Conservation (phyloP, 92 coral and sea anemone species). For the Galaxea fascicularis region DNA sequence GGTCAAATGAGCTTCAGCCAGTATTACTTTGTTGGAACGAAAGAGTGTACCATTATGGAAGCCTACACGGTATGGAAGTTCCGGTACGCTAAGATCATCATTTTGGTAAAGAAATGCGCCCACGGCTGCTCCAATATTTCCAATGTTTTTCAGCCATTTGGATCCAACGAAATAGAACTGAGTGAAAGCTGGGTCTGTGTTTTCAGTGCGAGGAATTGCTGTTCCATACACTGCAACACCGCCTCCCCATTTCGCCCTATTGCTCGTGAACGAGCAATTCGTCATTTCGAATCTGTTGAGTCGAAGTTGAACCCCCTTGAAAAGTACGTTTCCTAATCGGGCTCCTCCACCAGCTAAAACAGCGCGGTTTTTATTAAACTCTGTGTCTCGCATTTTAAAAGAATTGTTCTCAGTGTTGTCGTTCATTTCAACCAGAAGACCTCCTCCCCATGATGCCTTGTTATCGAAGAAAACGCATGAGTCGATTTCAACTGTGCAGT, state of each 20-base stretch:
- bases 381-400: slow-evolving; percentile 37
- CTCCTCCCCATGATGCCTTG: slow-evolving; percentile 91
- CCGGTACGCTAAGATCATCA: slow-evolving; percentile 82
- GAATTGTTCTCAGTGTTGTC: slow-evolving; percentile 58
- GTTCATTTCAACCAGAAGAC: slow-evolving; percentile 65
- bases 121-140: slow-evolving; percentile 89
- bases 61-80: slow-evolving; percentile 65
- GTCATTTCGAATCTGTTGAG: slow-evolving; percentile 40
- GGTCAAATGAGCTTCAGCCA: slow-evolving; percentile 39
- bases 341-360: slow-evolving; percentile 83
- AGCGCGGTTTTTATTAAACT: slow-evolving; percentile 64
- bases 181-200: neutral
- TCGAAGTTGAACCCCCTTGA: slow-evolving; percentile 9
- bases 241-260: slow-evolving; percentile 75
- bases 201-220: slow-evolving; percentile 15
- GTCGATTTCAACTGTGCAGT: slow-evolving; percentile 63
- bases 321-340: slow-evolving; percentile 64
- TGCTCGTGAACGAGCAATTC: slow-evolving; percentile 50
- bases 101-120: slow-evolving; percentile 76
- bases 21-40: slow-evolving; percentile 55
- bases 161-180: neutral
- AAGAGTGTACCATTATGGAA: slow-evolving; percentile 62
- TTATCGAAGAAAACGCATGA: slow-evolving; percentile 67
- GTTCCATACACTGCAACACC: slow-evolving; percentile 70
- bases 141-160: slow-evolving; percentile 58